These are phyloP conservation scores for Lathamus discolor DNA, from an alignment of 2,113 vertebrate genomes.

Conservation along the genomic window DNA sequence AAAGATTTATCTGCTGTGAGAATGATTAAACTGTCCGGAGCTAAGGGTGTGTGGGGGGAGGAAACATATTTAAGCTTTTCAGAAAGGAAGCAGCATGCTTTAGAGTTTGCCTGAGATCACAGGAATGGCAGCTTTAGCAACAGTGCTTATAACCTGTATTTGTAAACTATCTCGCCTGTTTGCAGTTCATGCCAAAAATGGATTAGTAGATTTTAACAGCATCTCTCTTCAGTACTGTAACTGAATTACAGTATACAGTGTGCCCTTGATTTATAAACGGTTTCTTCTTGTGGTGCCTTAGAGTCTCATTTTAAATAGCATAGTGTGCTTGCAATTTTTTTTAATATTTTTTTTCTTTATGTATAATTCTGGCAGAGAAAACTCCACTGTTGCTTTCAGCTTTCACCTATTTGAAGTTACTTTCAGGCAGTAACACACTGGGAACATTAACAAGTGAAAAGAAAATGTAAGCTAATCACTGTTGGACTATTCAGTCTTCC, in stretches of 20 bases:
- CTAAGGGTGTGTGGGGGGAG: not conserved
- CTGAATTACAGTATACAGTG: not conserved
- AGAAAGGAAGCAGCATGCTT: conserved; percentile 21
- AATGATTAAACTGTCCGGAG: conserved; percentile 43
- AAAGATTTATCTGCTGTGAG: conserved; percentile 63
- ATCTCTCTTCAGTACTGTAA: not conserved
- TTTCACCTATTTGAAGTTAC: not conserved
- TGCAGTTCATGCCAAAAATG: conserved; percentile 3
- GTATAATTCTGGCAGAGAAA: not conserved
- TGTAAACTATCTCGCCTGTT: not conserved
- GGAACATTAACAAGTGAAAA: not conserved
- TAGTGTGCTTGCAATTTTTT: not conserved
- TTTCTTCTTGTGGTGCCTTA: conserved; percentile 31
- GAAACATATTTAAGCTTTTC: conserved; percentile 1
- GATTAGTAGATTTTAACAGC: conserved; percentile 28
- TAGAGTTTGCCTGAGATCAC: conserved; percentile 13
- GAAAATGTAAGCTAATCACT: not conserved
- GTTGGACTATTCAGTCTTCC: not conserved
- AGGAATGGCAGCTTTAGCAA: not conserved
- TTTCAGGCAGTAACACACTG: not conserved
- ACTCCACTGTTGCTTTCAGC: not conserved
- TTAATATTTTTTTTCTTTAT: not conserved
- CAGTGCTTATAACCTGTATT: not conserved
- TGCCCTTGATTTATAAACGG: not conserved
- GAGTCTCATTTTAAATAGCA: conserved; percentile 6